phyloP scores from a whole-genome alignment of 2,888 invertebrate genomes.

The Nomada hirtipes region DNA sequence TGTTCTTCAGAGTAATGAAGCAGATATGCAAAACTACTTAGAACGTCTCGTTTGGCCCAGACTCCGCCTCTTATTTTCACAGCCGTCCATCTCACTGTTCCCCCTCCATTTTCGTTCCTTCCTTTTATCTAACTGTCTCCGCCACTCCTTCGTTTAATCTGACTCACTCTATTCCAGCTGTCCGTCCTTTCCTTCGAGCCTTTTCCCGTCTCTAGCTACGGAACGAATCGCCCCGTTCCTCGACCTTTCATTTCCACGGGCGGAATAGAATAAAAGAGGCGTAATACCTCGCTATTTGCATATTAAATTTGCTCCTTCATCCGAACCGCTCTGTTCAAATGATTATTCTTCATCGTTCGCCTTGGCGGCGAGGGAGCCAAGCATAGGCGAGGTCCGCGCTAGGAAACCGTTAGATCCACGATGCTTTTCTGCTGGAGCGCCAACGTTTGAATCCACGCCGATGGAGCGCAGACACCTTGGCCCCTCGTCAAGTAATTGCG shows the following conservation, averaged over 20 bases:
- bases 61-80: conserved; percentile 50
- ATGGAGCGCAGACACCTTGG: conserved; percentile 31
- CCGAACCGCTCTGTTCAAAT: conserved; percentile 71
- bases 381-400: conserved; percentile 1
- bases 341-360: conserved; percentile 72
- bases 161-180: neutral
- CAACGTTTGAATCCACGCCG: conserved; percentile 38
- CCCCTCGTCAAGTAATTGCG: conserved; percentile 60
- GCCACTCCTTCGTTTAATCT: conserved; percentile 5
- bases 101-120: neutral
- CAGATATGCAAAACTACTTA: conserved; percentile 78
- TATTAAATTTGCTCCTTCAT: conserved; percentile 75
- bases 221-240: neutral
- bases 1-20: conserved; percentile 76
- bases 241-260: conserved; percentile 37
- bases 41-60: conserved; percentile 65
- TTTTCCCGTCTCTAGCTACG: conserved; percentile 7
- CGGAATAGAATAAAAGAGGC: conserved; percentile 69
- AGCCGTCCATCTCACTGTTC: conserved; percentile 22
- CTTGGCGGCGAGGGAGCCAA: conserved; percentile 19
- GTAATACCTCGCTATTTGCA: conserved; percentile 76
- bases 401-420: conserved; percentile 20
- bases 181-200: neutral
- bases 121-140: conserved; percentile 9
- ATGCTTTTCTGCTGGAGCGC: conserved; percentile 33